phyloP scores from a whole-genome alignment of 2,113 vertebrate species.

The Clarias macrocephalus region DNA sequence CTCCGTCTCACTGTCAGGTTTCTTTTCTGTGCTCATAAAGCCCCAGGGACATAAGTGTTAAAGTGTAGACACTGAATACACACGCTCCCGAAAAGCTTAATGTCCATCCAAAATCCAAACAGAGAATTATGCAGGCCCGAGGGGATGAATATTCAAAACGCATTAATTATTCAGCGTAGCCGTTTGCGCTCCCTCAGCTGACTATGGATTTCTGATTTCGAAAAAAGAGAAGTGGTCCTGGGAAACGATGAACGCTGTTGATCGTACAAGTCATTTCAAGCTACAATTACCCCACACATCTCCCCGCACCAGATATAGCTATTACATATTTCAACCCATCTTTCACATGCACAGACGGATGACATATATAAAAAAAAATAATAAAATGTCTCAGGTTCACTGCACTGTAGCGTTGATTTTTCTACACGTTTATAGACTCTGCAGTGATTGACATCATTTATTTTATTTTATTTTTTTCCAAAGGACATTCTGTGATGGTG shows the following conservation, averaged over 20 bases:
- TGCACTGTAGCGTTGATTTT: not conserved
- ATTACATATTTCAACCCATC: not conserved
- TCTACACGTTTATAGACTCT: not conserved
- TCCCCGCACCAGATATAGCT: not conserved
- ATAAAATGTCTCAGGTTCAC: not conserved
- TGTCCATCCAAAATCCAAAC: not conserved
- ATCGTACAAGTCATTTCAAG: not conserved
- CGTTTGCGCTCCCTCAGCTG: conserved; percentile 7
- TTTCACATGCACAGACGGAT: not conserved
- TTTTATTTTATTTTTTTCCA: not conserved
- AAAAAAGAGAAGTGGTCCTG: not conserved
- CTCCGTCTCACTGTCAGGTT: conserved; percentile 19
- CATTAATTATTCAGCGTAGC: conserved; percentile 31
- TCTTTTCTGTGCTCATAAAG: conserved; percentile 34
- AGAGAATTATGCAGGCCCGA: conserved; percentile 32
- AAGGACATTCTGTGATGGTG: not conserved
- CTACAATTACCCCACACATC: not conserved
- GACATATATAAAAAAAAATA: not conserved
- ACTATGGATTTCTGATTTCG: conserved; percentile 21
- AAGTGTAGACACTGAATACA: conserved; percentile 40
- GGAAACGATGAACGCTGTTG: not conserved
- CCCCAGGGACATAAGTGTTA: conserved; percentile 41
- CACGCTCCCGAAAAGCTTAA: not conserved
- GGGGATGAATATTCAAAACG: conserved; percentile 5
- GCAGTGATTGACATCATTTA: not conserved